Evolutionary conservation across 2,888 invertebrate genomes (phyloP), one percentile per base, ranked within the genome.

Genomic region (Panopea generosa): DNA sequence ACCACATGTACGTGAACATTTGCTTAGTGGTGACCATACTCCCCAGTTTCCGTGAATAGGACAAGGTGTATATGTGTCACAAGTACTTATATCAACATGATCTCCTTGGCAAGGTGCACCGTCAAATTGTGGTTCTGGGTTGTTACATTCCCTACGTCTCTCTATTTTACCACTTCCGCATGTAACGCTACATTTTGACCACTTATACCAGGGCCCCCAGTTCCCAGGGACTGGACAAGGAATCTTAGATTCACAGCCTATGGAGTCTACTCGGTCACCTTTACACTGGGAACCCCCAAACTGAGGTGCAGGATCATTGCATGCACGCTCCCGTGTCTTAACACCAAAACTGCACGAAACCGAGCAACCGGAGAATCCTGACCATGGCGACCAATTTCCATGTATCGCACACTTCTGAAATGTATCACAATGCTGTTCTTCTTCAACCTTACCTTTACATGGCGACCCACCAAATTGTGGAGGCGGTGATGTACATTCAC

Each of bases 331-430:
- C 18, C 74, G n/a, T 9, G 4, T 22, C 29, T 63, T 38, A 11
- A 27, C 16, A 4, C 78, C 78, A 27, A 49, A 53, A 1, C 59
- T 67, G 55, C 78, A 78, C 11, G 49, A 24, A 3, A 55, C 61
- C 11, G 67, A 63, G 53, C 78, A 78, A n/a, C n/a, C 20, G 11
- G 55, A 20, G 40, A 33, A 73, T 0, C 33, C 38, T 11, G 55
- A 29, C 77, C 77, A 77, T 2, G 49, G 73, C 16, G 73, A 69
- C 77, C 77, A 77, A 9, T 61, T 52, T 33, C 77, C 77, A 33
- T 77, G 50, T 7, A 69, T 62, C 18, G 76, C 67, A 56, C 80
- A 80, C n/a, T n/a, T 29, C 24, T 49, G 67, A 6, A 27, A 24
- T 0, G 52, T 43, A 40, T 63, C 53, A 52, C 80, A 80, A 2